phyloP scores from a whole-genome alignment of 2,113 vertebrate species.

The Brienomyrus brachyistius region DNA sequence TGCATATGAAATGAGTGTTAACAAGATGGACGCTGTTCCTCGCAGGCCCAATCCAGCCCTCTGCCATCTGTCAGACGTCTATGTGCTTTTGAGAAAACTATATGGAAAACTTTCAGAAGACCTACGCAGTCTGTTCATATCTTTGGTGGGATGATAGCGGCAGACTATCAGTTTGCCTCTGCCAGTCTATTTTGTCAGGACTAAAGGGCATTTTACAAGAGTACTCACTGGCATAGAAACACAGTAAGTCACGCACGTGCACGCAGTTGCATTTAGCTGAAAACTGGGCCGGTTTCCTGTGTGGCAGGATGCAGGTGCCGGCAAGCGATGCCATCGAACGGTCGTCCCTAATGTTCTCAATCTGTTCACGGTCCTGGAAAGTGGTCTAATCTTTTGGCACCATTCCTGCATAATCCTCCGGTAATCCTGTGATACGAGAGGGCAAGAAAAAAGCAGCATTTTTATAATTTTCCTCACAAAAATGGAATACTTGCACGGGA shows the following conservation, averaged over 20 bases:
- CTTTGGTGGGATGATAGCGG: background rate
- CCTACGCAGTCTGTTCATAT: background rate
- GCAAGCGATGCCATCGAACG: conserved; percentile 12
- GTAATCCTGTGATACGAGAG: conserved; percentile 27
- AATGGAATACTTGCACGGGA: background rate
- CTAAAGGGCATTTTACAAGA: background rate
- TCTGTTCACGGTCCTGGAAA: conserved; percentile 44
- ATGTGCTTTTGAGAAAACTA: background rate
- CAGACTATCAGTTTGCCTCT: background rate
- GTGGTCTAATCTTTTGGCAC: conserved; percentile 32
- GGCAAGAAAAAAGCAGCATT: conserved; percentile 14
- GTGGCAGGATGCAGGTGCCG: background rate
- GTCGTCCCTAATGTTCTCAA: conserved; percentile 28
- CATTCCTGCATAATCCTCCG: conserved; percentile 33
- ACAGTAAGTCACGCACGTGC: background rate
- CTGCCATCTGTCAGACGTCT: background rate
- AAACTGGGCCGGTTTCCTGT: background rate
- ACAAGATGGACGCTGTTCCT: background rate
- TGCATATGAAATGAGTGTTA: background rate
- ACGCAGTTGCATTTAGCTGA: background rate
- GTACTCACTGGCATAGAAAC: background rate
- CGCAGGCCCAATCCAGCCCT: background rate
- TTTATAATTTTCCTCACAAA: conserved; percentile 3
- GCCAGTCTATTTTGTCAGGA: background rate
- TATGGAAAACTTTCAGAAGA: background rate